Evolutionary conservation across 53 echinoderm and acorn worm genomes (phyloP), one percentile per base, ranked within the genome.

Genomic region (Antedon mediterranea): DNA sequence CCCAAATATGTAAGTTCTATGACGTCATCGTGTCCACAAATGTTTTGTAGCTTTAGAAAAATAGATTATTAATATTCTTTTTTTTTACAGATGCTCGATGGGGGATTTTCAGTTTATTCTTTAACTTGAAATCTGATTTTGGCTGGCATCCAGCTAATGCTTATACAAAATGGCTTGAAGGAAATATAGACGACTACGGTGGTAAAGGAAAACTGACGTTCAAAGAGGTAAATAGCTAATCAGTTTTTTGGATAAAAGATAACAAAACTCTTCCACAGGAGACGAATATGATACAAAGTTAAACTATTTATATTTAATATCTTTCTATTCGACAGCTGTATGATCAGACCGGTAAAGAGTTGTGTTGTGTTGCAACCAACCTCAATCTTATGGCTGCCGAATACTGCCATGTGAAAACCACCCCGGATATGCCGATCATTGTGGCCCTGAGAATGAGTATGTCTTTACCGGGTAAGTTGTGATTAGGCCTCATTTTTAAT

Each of bases 331-430:
- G 23, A 57, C 57, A 57, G 57, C 20, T 57, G 57, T 57, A 57
- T 57, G 57, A 57, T 3, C 32, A 9, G 3, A 33, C 28, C 3
- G 32, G 34, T 7, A 76, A 33, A 20, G 76, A 76, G 28, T 33
- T 76, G 34, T 76, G 76, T n/a, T 32, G 32, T 13, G 34, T 76
- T 32, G 76, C 34, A 7, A 76, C 76, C 14, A 76, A 76, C n/a
- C 28, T 76, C 0, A 76, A 76, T 26, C 32, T 32, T 26, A 76
- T 76, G 76, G 28, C 32, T 4, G 34, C 76, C 14, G 76, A 76
- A 33, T 76, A 76, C 34, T 76, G 76, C 26, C 76, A 76, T 23
- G 76, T 76, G 76, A 76, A 76, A 33, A 76, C 76, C 6, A 76
- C 76, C 20, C 76, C 76, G 4, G 34, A 76, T 33, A 32, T 76